Conservation (phyloP, 2,113 vertebrate species). For the Otocyon megalotis region DNA sequence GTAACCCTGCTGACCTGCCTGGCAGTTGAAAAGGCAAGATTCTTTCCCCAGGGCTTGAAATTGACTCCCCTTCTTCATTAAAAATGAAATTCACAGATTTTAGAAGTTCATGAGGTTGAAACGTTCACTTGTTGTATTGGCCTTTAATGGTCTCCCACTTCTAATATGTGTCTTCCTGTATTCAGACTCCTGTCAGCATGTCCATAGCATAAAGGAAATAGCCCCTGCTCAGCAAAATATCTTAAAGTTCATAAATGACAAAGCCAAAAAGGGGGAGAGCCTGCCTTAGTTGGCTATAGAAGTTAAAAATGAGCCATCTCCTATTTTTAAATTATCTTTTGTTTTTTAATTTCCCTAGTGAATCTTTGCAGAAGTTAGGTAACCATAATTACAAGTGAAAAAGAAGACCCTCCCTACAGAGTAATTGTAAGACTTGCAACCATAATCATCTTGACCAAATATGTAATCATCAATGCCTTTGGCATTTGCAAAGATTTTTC, state of each 20-base stretch:
- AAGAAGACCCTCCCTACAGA: conserved; percentile 39
- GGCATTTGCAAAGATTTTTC: conserved; percentile 55
- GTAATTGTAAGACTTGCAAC: conserved; percentile 66
- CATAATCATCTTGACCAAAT: conserved; percentile 73
- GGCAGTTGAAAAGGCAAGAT: conserved; percentile 41
- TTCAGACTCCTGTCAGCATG: conserved; percentile 36
- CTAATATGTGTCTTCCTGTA: conserved; percentile 60
- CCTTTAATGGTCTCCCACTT: conserved; percentile 48
- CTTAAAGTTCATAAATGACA: conserved; percentile 54
- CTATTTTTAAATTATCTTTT: conserved; percentile 67
- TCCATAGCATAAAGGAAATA: conserved; percentile 20
- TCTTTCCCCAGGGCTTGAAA: conserved; percentile 45
- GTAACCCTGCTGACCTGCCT: conserved; percentile 18
- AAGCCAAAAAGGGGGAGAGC: conserved; percentile 47
- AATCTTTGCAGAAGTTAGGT: conserved; percentile 63
- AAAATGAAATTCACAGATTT: conserved; percentile 71
- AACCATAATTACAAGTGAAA: conserved; percentile 70
- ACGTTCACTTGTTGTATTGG: conserved; percentile 45
- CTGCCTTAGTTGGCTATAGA: conserved; percentile 27
- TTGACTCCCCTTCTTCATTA: conserved; percentile 44
- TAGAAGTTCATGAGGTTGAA: conserved; percentile 45
- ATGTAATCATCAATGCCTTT: conserved; percentile 51
- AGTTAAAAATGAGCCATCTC: conserved; percentile 50
- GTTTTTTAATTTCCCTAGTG: conserved; percentile 62
- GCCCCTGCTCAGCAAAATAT: conserved; percentile 65